phyloP scores from a whole-genome alignment of 2,888 invertebrate genomes.

The Caenorhabditis zanzibari region DNA sequence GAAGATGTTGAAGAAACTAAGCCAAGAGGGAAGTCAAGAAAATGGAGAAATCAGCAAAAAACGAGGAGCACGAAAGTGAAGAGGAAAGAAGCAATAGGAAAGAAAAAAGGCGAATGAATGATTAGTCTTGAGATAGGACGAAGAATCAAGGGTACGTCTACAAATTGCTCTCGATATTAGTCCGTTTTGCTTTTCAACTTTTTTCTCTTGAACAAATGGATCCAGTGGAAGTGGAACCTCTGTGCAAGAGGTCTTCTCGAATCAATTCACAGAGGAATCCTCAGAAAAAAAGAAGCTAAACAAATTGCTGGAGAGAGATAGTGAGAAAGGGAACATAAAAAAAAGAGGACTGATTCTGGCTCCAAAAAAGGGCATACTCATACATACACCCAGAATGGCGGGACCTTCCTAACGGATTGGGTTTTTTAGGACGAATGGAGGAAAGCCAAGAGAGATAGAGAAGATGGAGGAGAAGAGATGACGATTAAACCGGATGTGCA shows the following conservation, averaged over 20 bases:
- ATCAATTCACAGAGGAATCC: constrained; percentile 30
- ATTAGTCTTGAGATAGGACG: constrained; percentile 52
- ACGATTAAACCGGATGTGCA: constrained; percentile 59
- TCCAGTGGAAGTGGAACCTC: neutral
- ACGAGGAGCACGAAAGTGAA: constrained; percentile 26
- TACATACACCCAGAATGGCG: neutral
- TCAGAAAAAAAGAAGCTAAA: constrained; percentile 3
- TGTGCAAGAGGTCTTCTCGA: constrained; percentile 2
- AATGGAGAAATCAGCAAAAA: constrained; percentile 57
- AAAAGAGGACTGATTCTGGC: constrained; percentile 19
- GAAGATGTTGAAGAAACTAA: constrained; percentile 42
- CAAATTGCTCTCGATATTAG: constrained; percentile 4
- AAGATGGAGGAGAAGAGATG: constrained; percentile 36
- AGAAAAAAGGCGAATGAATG: constrained; percentile 44
- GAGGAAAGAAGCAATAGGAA: constrained; percentile 11
- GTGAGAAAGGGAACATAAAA: constrained; percentile 26
- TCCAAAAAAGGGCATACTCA: constrained; percentile 27
- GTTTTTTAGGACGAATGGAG: neutral
- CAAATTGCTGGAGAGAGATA: neutral
- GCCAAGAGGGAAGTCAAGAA: constrained; percentile 42
- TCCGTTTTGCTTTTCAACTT: constrained; percentile 46
- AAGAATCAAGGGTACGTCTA: constrained; percentile 44
- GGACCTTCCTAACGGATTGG: constrained; percentile 48
- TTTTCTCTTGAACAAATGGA: constrained; percentile 28
- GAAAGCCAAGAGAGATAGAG: constrained; percentile 42